A percentile compares a stretch with the other conserved stretches of the same genome.
Conservation (phyloP, 2,888 invertebrate genomes). For the Cheilosia pagana region DNA sequence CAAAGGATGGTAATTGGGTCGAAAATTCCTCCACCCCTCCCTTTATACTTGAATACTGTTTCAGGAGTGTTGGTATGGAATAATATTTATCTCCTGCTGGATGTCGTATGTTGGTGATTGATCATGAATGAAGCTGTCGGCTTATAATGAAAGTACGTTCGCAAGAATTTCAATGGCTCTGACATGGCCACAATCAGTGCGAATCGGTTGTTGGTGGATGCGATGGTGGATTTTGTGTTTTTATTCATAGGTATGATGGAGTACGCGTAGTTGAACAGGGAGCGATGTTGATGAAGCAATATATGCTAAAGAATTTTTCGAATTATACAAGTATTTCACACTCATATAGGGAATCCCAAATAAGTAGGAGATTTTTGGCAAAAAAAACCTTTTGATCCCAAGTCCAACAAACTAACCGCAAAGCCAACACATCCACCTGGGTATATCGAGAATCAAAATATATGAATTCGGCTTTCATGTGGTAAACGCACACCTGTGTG, state of each 20-base stretch:
- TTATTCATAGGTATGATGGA: not conserved
- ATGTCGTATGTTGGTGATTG: constrained; percentile 11
- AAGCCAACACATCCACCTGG: too few species aligned
- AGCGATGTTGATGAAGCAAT: too few species aligned
- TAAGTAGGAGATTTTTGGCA: too few species aligned
- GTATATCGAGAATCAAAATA: too few species aligned
- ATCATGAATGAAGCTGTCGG: not conserved
- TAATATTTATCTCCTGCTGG: constrained; percentile 12
- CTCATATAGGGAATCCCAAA: too few species aligned
- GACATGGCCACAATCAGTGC: not conserved
- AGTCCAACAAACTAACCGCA: too few species aligned
- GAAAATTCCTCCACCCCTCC: constrained; percentile 5
- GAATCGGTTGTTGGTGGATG: too few species aligned
- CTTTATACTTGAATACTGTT: not conserved
- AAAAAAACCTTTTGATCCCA: too few species aligned
- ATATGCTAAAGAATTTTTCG: too few species aligned
- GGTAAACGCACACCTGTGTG: too few species aligned
- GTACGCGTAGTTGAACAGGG: not conserved
- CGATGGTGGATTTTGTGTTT: not conserved
- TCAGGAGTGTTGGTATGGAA: constrained; percentile 25
- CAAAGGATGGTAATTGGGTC: constrained; percentile 45
- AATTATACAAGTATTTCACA: too few species aligned
- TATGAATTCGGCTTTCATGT: too few species aligned
- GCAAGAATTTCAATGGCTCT: not conserved
- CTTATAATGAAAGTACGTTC: not conserved